Evolutionary conservation across 2,797 vertebrate species (phyloP).

Genomic region (Enteromius afrohamiltoni): DNA sequence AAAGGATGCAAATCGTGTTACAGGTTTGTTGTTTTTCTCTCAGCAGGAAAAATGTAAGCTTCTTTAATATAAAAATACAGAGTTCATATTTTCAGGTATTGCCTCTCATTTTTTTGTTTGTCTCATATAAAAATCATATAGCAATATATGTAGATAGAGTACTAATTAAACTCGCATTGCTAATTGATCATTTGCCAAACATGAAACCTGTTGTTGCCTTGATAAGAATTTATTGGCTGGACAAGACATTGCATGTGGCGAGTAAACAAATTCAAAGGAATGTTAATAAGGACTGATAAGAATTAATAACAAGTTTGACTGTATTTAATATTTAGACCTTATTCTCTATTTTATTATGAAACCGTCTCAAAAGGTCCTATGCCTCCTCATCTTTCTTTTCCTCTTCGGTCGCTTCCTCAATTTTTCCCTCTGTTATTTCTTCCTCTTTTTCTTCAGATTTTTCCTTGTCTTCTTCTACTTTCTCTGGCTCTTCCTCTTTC

Average conservation of each 20-base stretch:
- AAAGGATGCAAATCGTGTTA: background rate
- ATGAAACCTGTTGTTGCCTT: background rate
- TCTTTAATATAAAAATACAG: background rate
- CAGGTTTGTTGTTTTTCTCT: background rate
- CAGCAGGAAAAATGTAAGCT: background rate
- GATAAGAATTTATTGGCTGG: conserved; percentile 1
- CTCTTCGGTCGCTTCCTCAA: conserved; percentile 35
- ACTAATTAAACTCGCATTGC: background rate
- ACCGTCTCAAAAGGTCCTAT: conserved; percentile 13
- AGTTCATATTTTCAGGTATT: background rate
- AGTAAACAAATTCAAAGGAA: background rate
- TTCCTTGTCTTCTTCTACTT: conserved; percentile 30
- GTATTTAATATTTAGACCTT: background rate
- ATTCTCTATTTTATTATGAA: background rate
- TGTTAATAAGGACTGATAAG: background rate
- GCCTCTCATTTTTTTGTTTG: background rate
- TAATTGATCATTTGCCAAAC: background rate
- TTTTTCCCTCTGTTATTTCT: conserved; percentile 1
- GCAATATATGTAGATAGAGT: background rate
- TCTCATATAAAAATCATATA: background rate
- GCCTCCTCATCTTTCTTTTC: conserved; percentile 3
- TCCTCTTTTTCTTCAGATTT: conserved; percentile 13
- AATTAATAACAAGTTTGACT: background rate
- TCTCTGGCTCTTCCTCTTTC: conserved; percentile 9
- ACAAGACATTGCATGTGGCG: background rate